Evolutionary conservation across 2,888 invertebrate genomes (phyloP).

Genomic region (Lysandra coridon): DNA sequence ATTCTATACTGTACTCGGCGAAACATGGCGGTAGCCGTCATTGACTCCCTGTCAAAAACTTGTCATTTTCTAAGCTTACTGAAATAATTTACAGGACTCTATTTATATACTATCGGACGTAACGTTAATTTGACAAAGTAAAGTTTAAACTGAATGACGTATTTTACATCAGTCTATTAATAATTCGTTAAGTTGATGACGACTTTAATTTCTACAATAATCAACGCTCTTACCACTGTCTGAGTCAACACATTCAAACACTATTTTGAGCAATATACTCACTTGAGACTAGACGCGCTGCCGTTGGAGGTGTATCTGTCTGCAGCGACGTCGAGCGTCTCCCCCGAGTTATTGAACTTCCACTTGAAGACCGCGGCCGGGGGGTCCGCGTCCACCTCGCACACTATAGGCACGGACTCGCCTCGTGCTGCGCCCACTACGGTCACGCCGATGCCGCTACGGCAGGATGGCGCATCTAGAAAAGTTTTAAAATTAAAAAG

Average conservation of each 20-base stretch:
- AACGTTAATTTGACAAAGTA: no score
- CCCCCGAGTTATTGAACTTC: conserved; percentile 97
- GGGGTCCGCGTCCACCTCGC: conserved; percentile 95
- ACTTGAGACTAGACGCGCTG: conserved; percentile 85
- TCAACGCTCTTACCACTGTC: background rate
- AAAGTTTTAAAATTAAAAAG: background rate
- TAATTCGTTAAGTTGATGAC: background rate
- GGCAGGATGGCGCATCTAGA: conserved; percentile 91
- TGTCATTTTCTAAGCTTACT: no score
- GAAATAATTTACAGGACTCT: no score
- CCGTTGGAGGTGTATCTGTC: conserved; percentile 90
- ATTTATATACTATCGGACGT: no score
- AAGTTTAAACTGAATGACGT: no score
- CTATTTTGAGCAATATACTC: conserved; percentile 39
- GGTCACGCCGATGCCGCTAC: conserved; percentile 84
- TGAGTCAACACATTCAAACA: background rate
- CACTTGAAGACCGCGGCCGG: conserved; percentile 94
- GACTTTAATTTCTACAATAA: background rate
- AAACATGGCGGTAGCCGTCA: no score
- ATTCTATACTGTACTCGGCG: no score
- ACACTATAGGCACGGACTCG: conserved; percentile 91
- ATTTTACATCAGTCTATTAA: no score
- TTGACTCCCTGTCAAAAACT: no score
- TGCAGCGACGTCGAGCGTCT: conserved; percentile 90
- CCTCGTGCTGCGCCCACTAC: conserved; percentile 94